Conservation (phyloP, 30 jellyfish, hydroid and myxozoan species). For the Thelohanellus kitauei region DNA sequence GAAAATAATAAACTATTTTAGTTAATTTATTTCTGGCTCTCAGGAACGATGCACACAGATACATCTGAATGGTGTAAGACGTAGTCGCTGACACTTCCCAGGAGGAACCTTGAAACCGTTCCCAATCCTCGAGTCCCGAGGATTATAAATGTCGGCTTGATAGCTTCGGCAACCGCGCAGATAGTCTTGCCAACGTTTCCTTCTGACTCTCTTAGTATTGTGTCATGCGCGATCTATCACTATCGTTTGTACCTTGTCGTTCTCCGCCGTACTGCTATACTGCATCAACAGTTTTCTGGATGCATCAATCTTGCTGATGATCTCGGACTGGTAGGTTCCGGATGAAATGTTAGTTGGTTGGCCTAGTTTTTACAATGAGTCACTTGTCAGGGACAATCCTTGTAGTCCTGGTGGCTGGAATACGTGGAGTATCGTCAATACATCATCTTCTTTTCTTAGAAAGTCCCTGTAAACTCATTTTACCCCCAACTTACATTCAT, state of each 20-base stretch:
- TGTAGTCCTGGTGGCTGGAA: not conserved
- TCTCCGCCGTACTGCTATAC: no score
- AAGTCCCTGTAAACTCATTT: not conserved
- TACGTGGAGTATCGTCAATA: not conserved
- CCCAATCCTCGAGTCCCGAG: not conserved
- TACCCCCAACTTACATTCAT: no score
- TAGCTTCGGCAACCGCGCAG: not conserved
- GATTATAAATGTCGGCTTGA: not conserved
- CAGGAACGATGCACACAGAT: not conserved
- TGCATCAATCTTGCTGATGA: no score
- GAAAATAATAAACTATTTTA: no score
- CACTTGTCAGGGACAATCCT: not conserved
- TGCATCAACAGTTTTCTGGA: no score
- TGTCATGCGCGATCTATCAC: no score
- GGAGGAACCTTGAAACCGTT: not conserved
- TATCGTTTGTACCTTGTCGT: no score
- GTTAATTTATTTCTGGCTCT: no score
- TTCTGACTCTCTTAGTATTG: no score
- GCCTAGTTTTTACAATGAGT: no score
- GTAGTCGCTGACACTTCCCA: slow-evolving; percentile 1
- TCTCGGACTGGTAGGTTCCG: no score
- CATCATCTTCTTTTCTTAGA: not conserved
- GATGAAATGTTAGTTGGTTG: no score
- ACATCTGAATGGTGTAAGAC: not conserved
- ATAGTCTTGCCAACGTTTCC: not conserved